Evolutionary conservation across 2,888 invertebrate species (phyloP).

Genomic region (Leptothorax acervorum): DNA sequence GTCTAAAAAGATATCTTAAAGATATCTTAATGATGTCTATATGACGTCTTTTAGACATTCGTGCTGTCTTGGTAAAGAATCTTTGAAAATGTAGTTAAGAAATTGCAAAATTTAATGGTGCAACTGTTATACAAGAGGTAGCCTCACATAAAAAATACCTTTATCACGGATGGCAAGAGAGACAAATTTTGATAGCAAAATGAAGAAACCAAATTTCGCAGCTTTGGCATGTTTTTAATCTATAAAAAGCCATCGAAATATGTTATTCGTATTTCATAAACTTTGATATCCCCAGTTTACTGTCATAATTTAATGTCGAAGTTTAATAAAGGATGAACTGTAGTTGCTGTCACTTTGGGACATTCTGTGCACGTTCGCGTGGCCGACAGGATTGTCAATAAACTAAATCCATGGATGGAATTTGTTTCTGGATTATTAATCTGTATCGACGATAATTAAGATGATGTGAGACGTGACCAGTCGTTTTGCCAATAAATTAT

Average conservation of each 20-base stretch:
- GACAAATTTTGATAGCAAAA: background rate
- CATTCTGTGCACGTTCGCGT: slow-evolving; percentile 40
- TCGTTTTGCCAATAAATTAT: background rate
- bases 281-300: slow-evolving; percentile 27
- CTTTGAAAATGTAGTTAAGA: background rate
- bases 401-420: slow-evolving; percentile 34
- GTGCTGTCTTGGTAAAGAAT: background rate
- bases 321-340: slow-evolving; percentile 44
- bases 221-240: background rate
- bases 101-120: background rate
- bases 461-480: background rate
- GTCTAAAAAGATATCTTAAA: no score
- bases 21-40: no score
- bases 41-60: no score
- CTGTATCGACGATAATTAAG: slow-evolving; percentile 21
- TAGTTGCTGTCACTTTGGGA: slow-evolving; percentile 36
- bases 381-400: slow-evolving; percentile 32
- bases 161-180: background rate
- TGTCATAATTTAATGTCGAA: slow-evolving; percentile 37
- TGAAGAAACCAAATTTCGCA: background rate
- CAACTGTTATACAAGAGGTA: background rate
- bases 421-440: slow-evolving; percentile 43
- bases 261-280: slow-evolving; percentile 5
- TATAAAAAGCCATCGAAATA: background rate
- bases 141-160: background rate